Conservation (phyloP, 2,888 invertebrate genomes). For the Clunio marinus region DNA sequence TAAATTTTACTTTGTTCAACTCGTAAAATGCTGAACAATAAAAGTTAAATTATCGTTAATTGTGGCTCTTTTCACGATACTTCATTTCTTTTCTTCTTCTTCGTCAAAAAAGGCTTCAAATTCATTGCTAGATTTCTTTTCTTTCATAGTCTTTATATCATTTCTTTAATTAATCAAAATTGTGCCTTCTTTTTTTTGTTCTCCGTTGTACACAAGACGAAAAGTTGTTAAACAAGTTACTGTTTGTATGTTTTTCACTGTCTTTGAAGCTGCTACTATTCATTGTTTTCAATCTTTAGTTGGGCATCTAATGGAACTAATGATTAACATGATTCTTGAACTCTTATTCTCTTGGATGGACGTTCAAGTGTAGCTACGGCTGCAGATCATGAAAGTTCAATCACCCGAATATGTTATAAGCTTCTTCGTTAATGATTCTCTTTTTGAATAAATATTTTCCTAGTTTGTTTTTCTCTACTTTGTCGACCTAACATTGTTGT, state of each 20-base stretch:
- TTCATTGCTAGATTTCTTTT: not conserved
- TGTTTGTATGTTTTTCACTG: conserved; percentile 22
- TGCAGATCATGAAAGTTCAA: conserved; percentile 36
- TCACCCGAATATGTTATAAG: conserved; percentile 23
- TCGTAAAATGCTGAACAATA: conserved; percentile 34
- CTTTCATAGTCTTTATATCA: not conserved
- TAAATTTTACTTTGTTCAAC: not conserved
- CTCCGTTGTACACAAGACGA: not conserved
- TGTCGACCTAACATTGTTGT: not conserved
- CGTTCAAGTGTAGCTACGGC: conserved; percentile 17
- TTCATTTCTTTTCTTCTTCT: not conserved
- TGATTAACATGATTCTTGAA: conserved; percentile 27
- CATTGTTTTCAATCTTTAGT: conserved; percentile 18
- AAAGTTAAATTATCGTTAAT: conserved; percentile 37
- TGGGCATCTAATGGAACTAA: conserved; percentile 16
- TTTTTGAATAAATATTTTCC: conserved; percentile 22
- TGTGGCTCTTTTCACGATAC: not conserved
- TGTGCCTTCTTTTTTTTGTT: conserved; percentile 9
- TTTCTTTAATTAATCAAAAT: conserved; percentile 33
- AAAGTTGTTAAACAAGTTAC: conserved; percentile 33
- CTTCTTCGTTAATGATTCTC: conserved; percentile 19
- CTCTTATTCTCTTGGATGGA: not conserved
- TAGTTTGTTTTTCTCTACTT: conserved; percentile 3
- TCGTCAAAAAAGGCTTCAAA: not conserved
- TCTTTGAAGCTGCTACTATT: conserved; percentile 12